phyloP scores from a whole-genome alignment of 2,113 vertebrate species.

The Tiliqua scincoides region DNA sequence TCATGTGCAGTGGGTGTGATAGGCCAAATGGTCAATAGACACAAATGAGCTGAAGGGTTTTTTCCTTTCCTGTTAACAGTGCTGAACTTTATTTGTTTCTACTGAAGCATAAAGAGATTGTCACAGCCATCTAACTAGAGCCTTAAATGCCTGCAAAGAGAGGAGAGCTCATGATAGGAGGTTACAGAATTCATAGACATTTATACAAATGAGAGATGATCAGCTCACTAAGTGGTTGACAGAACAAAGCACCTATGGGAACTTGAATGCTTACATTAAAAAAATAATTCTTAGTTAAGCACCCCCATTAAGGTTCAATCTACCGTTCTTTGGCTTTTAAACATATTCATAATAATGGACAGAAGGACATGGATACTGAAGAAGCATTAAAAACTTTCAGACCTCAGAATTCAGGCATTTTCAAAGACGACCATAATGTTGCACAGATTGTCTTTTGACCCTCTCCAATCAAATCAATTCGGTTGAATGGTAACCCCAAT shows the following conservation, averaged over 20 bases:
- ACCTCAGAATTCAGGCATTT: not conserved
- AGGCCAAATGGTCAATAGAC: slow-evolving; percentile 20
- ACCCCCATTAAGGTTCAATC: slow-evolving; percentile 21
- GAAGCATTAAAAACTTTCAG: not conserved
- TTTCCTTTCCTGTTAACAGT: not conserved
- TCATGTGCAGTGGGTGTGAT: not conserved
- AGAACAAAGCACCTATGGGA: not conserved
- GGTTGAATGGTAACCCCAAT: slow-evolving; percentile 18
- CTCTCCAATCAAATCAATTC: not conserved
- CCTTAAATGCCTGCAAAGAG: slow-evolving; percentile 16
- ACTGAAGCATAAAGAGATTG: slow-evolving; percentile 27
- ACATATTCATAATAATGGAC: not conserved
- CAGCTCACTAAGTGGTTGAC: not conserved
- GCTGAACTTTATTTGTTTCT: slow-evolving; percentile 17
- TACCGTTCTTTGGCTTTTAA: not conserved
- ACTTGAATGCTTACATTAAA: not conserved
- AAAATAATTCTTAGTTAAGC: slow-evolving; percentile 4
- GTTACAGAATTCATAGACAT: not conserved
- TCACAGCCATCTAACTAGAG: not conserved
- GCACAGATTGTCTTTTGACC: not conserved
- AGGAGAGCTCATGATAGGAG: not conserved
- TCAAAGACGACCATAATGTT: not conserved
- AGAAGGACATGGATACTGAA: not conserved
- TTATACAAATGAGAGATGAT: not conserved
- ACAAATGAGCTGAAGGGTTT: slow-evolving; percentile 16